These are phyloP conservation scores for Poeciliopsis presidionis DNA, from an alignment of 2,797 vertebrate species.

Conservation along the genomic window DNA sequence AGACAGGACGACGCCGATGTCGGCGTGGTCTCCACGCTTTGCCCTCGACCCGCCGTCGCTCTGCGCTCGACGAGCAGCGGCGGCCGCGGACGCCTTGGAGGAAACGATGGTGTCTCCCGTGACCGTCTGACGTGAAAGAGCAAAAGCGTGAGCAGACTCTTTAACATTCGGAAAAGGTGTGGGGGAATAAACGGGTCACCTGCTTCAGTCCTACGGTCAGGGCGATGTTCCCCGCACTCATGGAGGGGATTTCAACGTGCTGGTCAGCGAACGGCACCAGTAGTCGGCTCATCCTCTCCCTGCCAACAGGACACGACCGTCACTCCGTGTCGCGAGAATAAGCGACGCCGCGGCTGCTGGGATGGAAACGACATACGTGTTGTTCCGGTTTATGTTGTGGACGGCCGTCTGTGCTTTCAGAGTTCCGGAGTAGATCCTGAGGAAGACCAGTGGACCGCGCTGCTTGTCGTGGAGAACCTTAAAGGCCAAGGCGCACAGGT, in stretches of 20 bases:
- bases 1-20: slow-evolving; percentile 84
- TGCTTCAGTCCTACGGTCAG: slow-evolving; percentile 94
- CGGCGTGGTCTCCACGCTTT: slow-evolving; percentile 20
- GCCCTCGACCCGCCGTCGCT: slow-evolving; percentile 42
- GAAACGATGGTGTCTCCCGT: slow-evolving; percentile 96
- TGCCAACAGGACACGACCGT: slow-evolving; percentile 54
- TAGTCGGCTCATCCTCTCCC: slow-evolving; percentile 93
- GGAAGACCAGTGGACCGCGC: slow-evolving; percentile 92
- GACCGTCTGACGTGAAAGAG: slow-evolving; percentile 80
- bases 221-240: slow-evolving; percentile 94
- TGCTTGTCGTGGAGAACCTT: slow-evolving; percentile 97
- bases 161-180: rapidly evolving
- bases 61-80: slow-evolving; percentile 82
- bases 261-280: slow-evolving; percentile 97
- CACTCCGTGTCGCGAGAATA: neutral
- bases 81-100: slow-evolving; percentile 88
- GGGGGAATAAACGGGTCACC: slow-evolving; percentile 63
- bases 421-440: slow-evolving; percentile 92
- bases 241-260: slow-evolving; percentile 90
- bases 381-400: slow-evolving; percentile 92
- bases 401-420: slow-evolving; percentile 90
- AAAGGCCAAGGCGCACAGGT: slow-evolving; percentile 94
- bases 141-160: neutral
- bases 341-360: neutral
- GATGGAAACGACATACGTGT: slow-evolving; percentile 80